phyloP scores from a whole-genome alignment of 2,888 invertebrate genomes.

The Steinernema carpocapsae region DNA sequence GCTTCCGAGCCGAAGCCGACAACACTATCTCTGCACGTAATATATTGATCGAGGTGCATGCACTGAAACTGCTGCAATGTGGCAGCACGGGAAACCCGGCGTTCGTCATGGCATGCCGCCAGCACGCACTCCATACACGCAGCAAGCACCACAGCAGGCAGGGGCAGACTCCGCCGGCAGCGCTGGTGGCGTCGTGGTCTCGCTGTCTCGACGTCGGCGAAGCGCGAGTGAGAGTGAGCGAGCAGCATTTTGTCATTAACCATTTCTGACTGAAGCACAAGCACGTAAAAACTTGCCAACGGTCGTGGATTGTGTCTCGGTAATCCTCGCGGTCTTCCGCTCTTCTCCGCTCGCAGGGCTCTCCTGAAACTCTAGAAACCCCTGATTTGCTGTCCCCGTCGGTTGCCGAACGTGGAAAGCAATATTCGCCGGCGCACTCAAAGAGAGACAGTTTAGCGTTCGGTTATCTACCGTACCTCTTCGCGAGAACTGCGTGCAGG shows the following conservation, averaged over 20 bases:
- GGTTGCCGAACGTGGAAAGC: too few species aligned
- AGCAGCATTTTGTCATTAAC: conserved; percentile 30
- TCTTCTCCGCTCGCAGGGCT: too few species aligned
- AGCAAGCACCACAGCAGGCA: conserved; percentile 23
- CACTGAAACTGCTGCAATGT: neutral
- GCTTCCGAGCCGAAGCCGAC: conserved; percentile 25
- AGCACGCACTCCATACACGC: conserved; percentile 16
- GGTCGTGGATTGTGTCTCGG: neutral
- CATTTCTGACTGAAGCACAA: conserved; percentile 33
- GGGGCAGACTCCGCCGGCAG: conserved; percentile 32
- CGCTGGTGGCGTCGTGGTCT: conserved; percentile 14
- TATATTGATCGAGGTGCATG: conserved; percentile 34
- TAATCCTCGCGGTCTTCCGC: neutral
- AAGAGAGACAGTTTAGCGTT: too few species aligned
- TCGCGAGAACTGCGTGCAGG: neutral
- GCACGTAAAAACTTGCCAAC: conserved; percentile 9
- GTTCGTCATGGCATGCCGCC: conserved; percentile 23
- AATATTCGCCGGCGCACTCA: too few species aligned
- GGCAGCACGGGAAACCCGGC: conserved; percentile 25
- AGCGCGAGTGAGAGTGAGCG: conserved; percentile 17
- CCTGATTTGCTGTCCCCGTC: too few species aligned
- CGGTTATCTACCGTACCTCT: neutral
- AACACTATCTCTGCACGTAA: conserved; percentile 25
- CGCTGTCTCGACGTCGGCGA: conserved; percentile 23
- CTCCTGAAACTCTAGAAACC: too few species aligned